These are phyloP conservation scores for Rhagonycha lutea DNA, from an alignment of 2,888 invertebrate genomes.

Conservation along the genomic window DNA sequence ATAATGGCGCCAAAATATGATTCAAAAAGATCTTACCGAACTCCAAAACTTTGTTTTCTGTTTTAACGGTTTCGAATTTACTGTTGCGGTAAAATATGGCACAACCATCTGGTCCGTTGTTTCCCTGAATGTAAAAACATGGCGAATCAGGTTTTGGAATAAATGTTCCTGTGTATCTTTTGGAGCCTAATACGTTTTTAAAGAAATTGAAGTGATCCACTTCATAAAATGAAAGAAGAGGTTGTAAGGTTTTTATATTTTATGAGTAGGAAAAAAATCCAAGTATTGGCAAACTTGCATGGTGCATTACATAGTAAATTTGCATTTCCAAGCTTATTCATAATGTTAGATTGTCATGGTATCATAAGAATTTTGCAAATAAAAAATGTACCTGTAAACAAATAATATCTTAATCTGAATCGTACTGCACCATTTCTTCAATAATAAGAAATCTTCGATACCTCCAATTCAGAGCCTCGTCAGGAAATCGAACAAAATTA, in stretches of 20 bases:
- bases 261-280: no score
- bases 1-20: no score
- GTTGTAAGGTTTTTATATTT: not conserved
- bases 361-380: no score
- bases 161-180: conserved; percentile 72
- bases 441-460: conserved; percentile 68
- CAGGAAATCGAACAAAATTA: conserved; percentile 72
- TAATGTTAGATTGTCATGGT: no score
- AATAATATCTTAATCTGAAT: conserved; percentile 71
- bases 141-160: conserved; percentile 79
- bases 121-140: conserved; percentile 70
- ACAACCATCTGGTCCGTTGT: conserved; percentile 80
- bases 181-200: conserved; percentile 62
- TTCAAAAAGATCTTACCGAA: no score
- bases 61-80: conserved; percentile 64
- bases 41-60: conserved; percentile 65
- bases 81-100: conserved; percentile 71
- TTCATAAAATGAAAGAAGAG: conserved; percentile 58
- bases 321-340: no score
- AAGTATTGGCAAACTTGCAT: not conserved
- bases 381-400: conserved; percentile 77
- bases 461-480: conserved; percentile 71
- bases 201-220: conserved; percentile 77
- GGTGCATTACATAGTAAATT: no score
- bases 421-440: conserved; percentile 70